Percentiles rank a stretch among this genome's conserved stretches.
Conservation (phyloP, 2,113 vertebrate genomes). For the Chaetodon trifascialis region DNA sequence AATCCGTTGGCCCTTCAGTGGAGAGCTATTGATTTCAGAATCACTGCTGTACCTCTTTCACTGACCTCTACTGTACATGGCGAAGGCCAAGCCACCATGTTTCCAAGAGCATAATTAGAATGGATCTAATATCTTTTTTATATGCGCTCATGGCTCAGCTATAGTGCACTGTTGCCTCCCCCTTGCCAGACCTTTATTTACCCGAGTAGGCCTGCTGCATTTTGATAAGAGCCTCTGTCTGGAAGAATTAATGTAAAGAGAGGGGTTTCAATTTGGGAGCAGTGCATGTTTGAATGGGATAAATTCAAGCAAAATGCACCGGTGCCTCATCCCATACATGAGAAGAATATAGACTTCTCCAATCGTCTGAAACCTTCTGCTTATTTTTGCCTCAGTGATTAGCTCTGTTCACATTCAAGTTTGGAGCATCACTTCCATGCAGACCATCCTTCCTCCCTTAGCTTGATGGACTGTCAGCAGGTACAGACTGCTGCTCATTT, state of each 20-base stretch:
- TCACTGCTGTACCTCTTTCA: conserved; percentile 41
- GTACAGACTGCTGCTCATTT: conserved; percentile 48
- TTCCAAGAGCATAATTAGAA: conserved; percentile 57
- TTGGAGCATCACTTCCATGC: conserved; percentile 30
- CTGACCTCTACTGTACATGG: conserved; percentile 54
- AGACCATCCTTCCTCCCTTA: conserved; percentile 18
- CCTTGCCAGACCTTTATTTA: conserved; percentile 85
- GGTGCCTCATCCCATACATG: conserved; percentile 30
- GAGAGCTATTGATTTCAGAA: conserved; percentile 69
- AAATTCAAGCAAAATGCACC: conserved; percentile 52
- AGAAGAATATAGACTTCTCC: conserved; percentile 35
- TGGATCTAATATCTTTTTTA: conserved; percentile 64
- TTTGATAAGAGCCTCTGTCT: conserved; percentile 86
- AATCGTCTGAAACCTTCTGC: conserved; percentile 3
- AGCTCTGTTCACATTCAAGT: conserved; percentile 9
- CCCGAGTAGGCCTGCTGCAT: conserved; percentile 85
- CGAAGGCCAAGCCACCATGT: conserved; percentile 37
- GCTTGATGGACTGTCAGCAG: conserved; percentile 31
- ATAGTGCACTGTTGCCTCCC: background rate
- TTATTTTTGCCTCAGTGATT: conserved; percentile 26
- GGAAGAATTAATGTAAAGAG: conserved; percentile 83
- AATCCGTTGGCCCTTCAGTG: conserved; percentile 31
- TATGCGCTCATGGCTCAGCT: conserved; percentile 31
- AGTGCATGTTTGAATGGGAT: conserved; percentile 49
- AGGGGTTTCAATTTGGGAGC: conserved; percentile 71